Evolutionary conservation across 1,140 invertebrate genomes (phyloP).

Genomic region (Drosophila orosa): DNA sequence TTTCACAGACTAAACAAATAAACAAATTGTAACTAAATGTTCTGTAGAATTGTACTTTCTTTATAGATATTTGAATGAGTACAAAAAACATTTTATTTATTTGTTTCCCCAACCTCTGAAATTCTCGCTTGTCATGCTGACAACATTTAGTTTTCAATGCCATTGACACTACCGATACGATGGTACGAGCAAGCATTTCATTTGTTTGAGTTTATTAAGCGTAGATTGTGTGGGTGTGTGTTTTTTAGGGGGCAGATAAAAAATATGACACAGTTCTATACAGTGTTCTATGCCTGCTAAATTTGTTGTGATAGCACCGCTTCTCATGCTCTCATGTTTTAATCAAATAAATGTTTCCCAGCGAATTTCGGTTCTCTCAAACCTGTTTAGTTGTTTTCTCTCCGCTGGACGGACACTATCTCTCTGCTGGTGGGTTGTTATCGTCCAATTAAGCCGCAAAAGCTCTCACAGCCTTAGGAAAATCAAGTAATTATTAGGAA

Average conservation of each 20-base stretch:
- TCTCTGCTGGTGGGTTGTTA: slow-evolving; percentile 13
- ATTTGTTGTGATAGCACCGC: background rate
- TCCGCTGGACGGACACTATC: slow-evolving; percentile 3
- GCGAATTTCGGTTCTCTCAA: slow-evolving; percentile 2
- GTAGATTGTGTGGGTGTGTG: background rate
- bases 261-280: background rate
- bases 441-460: slow-evolving; percentile 16
- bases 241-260: background rate
- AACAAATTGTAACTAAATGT: background rate
- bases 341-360: background rate
- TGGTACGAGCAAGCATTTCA: background rate
- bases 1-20: background rate
- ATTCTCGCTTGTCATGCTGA: slow-evolving; percentile 15
- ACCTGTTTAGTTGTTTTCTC: slow-evolving; percentile 17
- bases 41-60: background rate
- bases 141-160: slow-evolving; percentile 9
- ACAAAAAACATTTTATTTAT: background rate
- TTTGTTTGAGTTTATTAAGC: slow-evolving; percentile 3
- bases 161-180: slow-evolving; percentile 28
- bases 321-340: background rate
- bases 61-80: background rate
- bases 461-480: slow-evolving; percentile 21
- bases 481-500: slow-evolving; percentile 17
- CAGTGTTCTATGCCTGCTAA: background rate
- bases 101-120: background rate